These are phyloP conservation scores for Tyria jacobaeae DNA, from an alignment of 2,888 invertebrate species.

Conservation along the genomic window DNA sequence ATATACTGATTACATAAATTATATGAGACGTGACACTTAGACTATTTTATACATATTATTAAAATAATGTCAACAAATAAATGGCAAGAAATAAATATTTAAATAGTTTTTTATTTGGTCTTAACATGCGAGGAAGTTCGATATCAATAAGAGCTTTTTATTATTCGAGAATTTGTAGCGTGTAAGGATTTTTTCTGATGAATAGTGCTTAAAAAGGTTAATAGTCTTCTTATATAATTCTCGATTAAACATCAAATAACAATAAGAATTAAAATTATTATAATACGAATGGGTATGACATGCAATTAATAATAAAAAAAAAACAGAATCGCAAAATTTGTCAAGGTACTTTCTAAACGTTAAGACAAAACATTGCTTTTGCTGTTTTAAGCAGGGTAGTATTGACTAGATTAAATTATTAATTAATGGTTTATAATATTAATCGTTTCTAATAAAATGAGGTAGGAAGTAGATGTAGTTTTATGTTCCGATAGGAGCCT, in stretches of 20 bases:
- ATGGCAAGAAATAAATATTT: too few species aligned
- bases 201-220: too few species aligned
- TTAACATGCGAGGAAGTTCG: not conserved
- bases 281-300: too few species aligned
- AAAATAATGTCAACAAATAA: too few species aligned
- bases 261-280: too few species aligned
- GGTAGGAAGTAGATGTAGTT: slow-evolving; percentile 6
- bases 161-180: too few species aligned
- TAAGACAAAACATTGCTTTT: not conserved
- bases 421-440: not conserved
- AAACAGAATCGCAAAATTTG: too few species aligned
- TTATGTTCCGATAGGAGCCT: slow-evolving; percentile 27
- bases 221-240: not conserved
- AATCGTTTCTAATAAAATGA: not conserved
- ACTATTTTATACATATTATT: too few species aligned
- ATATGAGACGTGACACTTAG: too few species aligned
- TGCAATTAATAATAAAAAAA: too few species aligned
- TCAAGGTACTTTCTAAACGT: not conserved
- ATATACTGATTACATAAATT: not conserved
- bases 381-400: not conserved
- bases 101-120: too few species aligned
- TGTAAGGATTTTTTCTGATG: too few species aligned
- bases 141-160: not conserved
- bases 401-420: not conserved
- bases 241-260: not conserved